phyloP scores from a whole-genome alignment of 2,888 invertebrate species.

The Deilephila elpenor region DNA sequence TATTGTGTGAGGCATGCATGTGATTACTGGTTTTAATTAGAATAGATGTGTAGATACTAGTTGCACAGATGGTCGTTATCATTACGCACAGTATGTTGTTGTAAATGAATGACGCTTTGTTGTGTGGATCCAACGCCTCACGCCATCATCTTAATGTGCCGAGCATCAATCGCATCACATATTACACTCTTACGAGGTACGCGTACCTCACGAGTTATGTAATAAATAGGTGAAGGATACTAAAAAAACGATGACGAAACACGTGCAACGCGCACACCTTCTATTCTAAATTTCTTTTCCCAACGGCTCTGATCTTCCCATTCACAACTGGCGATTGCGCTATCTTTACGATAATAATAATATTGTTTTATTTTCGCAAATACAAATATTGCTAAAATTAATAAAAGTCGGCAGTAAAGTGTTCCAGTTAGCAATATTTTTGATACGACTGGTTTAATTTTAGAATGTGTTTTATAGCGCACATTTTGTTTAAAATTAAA shows the following conservation, averaged over 20 bases:
- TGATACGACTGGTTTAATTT: neutral
- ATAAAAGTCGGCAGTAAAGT: neutral
- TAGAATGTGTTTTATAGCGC: constrained; percentile 5
- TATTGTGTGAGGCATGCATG: neutral
- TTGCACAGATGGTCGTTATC: constrained; percentile 3
- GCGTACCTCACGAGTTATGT: constrained; percentile 23
- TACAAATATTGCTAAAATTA: constrained; percentile 1
- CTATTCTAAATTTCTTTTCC: neutral
- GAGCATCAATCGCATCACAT: neutral
- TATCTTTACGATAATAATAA: neutral
- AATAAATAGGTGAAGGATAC: constrained; percentile 29
- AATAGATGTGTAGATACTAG: neutral
- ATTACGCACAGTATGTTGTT: neutral
- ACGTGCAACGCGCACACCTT: constrained; percentile 5
- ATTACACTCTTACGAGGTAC: constrained; percentile 2
- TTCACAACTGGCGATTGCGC: neutral
- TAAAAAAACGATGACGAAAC: constrained; percentile 23
- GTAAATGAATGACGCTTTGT: constrained; percentile 22
- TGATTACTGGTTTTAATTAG: constrained; percentile 5
- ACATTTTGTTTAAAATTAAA: constrained; percentile 42
- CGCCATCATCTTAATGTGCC: constrained; percentile 16
- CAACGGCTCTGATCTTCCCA: neutral
- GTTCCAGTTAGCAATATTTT: neutral
- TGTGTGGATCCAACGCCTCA: neutral
- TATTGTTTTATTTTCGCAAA: neutral